Conservation (phyloP, 2,797 vertebrate genomes). For the Hemibagrus guttatus region DNA sequence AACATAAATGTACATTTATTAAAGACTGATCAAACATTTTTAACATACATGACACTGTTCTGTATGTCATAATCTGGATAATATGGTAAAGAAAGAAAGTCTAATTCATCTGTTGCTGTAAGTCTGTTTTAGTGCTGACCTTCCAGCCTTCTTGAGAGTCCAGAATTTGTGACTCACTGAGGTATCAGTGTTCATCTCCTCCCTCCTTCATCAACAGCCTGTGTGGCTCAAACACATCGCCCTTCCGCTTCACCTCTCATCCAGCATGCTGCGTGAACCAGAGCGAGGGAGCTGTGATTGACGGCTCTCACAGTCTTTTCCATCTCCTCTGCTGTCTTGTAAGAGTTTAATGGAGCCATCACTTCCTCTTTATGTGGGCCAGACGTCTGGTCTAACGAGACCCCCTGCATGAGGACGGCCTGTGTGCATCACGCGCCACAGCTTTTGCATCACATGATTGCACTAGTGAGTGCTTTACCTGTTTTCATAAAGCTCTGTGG, state of each 20-base stretch:
- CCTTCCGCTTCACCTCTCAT: conserved; percentile 31
- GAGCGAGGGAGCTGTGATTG: conserved; percentile 39
- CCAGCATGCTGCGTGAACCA: conserved; percentile 5
- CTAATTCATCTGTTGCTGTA: background rate
- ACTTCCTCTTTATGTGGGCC: conserved; percentile 40
- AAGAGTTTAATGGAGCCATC: conserved; percentile 53
- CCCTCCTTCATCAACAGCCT: conserved; percentile 30
- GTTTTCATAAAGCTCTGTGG: background rate
- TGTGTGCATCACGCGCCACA: background rate
- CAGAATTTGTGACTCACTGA: conserved; percentile 12
- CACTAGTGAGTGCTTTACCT: background rate
- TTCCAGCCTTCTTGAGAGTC: conserved; percentile 23
- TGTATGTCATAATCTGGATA: background rate
- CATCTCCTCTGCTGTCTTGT: conserved; percentile 42
- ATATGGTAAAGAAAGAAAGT: background rate
- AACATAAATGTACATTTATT: background rate
- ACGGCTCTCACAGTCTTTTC: conserved; percentile 46
- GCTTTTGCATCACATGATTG: conserved; percentile 10
- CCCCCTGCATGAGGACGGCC: conserved; percentile 43
- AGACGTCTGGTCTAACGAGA: conserved; percentile 41
- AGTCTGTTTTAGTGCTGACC: conserved; percentile 17
- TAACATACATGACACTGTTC: background rate
- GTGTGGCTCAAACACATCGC: conserved; percentile 37
- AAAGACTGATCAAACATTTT: background rate
- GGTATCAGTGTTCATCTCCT: conserved; percentile 21